Conservation (phyloP, 2,888 invertebrate genomes). For the Drosophila fungiperda region DNA sequence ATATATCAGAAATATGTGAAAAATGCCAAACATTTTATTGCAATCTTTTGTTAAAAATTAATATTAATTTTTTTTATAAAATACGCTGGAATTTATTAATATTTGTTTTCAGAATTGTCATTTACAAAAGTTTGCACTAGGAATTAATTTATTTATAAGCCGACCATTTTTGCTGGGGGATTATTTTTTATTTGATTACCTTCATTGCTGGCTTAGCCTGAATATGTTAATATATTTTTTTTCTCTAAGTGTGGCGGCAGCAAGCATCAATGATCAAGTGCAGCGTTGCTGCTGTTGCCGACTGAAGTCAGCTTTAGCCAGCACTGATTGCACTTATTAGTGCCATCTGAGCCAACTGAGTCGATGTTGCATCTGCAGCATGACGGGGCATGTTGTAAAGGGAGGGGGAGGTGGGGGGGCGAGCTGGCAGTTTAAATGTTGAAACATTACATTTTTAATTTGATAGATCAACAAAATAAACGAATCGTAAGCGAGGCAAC, state of each 20-base stretch:
- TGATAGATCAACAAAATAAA: slow-evolving; percentile 84
- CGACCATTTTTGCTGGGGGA: not conserved
- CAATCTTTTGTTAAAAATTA: not conserved
- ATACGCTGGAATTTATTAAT: too few species aligned
- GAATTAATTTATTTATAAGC: not conserved
- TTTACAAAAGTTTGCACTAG: not conserved
- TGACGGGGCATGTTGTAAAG: slow-evolving; percentile 22
- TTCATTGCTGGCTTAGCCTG: not conserved
- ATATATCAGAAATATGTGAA: not conserved
- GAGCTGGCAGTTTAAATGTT: slow-evolving; percentile 72
- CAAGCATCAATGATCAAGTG: slow-evolving; percentile 15
- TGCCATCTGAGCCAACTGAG: slow-evolving; percentile 49
- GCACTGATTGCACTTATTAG: slow-evolving; percentile 79
- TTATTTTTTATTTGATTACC: not conserved
- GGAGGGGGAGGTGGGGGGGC: not conserved
- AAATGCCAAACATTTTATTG: not conserved
- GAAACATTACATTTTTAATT: slow-evolving; percentile 82
- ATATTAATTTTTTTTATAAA: too few species aligned
- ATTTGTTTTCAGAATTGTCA: not conserved
- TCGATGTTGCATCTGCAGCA: not conserved
- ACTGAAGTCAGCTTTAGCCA: slow-evolving; percentile 30
- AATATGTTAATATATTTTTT: not conserved
- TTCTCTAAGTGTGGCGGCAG: not conserved
- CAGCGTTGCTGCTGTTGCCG: slow-evolving; percentile 12
- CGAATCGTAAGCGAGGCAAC: slow-evolving; percentile 82